phyloP scores from a whole-genome alignment of 2,113 vertebrate species.

The Malaclemys terrapin region DNA sequence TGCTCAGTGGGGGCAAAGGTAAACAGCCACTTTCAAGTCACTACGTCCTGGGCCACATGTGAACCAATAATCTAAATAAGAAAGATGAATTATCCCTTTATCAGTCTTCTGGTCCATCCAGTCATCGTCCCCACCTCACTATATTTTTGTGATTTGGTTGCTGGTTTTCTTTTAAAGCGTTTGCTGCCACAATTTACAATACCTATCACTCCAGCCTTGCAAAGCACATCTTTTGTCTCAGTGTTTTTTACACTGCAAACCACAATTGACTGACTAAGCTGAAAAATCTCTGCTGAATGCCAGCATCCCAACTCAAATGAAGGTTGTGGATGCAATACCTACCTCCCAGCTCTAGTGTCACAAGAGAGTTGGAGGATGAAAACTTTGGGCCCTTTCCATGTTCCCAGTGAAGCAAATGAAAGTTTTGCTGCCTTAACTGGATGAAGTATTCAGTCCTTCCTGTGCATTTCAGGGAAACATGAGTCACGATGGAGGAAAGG shows the following conservation, averaged over 20 bases:
- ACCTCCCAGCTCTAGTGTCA: background rate
- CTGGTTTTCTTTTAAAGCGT: background rate
- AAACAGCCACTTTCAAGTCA: background rate
- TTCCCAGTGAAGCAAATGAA: background rate
- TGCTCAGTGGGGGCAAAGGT: background rate
- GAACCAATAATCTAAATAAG: background rate
- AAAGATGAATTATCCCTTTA: no score
- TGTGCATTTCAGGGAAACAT: background rate
- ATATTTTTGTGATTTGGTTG: background rate
- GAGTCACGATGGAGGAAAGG: background rate
- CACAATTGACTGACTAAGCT: background rate
- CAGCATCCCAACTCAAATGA: background rate
- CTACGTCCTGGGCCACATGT: background rate
- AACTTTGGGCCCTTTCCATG: no score
- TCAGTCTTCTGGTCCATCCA: background rate
- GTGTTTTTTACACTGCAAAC: background rate
- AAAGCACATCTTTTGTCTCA: background rate
- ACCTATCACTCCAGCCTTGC: background rate
- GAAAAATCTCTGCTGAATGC: background rate
- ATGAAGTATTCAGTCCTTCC: no score
- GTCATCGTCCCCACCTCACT: background rate
- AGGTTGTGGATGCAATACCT: background rate
- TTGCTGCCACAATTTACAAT: background rate
- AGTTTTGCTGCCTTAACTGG: background rate
- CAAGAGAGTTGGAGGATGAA: no score